phyloP scores from a whole-genome alignment of 2,888 invertebrate species.

The Incurvaria masculella region DNA sequence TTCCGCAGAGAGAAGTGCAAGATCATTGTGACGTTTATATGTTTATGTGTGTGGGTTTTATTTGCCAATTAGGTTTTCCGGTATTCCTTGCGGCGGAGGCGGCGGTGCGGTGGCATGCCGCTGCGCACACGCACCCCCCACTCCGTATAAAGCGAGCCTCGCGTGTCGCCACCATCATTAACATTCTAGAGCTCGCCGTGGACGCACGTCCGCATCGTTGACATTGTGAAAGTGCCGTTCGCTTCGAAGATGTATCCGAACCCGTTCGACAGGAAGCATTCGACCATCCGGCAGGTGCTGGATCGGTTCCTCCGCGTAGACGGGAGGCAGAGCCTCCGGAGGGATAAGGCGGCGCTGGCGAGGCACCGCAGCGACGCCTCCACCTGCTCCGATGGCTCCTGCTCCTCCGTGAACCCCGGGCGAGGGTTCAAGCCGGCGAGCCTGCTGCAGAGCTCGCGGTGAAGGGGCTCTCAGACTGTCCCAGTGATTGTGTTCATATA shows the following conservation, averaged over 20 bases:
- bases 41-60: no score
- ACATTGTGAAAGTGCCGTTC: no score
- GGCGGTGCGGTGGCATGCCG: neutral
- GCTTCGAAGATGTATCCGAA: slow-evolving; percentile 60
- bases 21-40: no score
- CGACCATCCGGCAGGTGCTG: slow-evolving; percentile 62
- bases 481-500: neutral
- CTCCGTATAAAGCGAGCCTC: neutral
- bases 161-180: neutral
- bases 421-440: neutral
- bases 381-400: slow-evolving; percentile 23
- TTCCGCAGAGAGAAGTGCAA: no score
- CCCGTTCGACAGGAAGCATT: slow-evolving; percentile 68
- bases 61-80: no score
- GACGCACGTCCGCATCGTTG: neutral
- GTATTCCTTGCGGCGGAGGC: no score
- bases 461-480: neutral
- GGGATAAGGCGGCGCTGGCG: slow-evolving; percentile 32
- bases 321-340: slow-evolving; percentile 35
- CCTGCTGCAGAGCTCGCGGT: neutral
- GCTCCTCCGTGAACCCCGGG: slow-evolving; percentile 3
- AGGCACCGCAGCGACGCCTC: slow-evolving; percentile 32
- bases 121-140: neutral
- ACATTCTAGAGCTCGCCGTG: neutral
- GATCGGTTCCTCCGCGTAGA: slow-evolving; percentile 61